These are phyloP conservation scores for Vireo altiloquus DNA, from an alignment of 2,113 vertebrate species.

Conservation along the genomic window DNA sequence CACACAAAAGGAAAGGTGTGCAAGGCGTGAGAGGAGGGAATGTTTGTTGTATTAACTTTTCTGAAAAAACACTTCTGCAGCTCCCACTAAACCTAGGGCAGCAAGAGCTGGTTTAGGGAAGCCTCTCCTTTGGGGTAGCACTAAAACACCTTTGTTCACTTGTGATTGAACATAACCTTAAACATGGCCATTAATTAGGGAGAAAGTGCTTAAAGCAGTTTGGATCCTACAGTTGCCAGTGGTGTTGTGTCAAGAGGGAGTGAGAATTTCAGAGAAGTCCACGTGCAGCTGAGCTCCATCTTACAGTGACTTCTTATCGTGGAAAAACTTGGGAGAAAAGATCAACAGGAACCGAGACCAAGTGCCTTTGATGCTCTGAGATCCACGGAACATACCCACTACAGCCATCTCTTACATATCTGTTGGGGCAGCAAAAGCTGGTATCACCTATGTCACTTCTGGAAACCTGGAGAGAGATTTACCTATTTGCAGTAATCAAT, in stretches of 20 bases:
- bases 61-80: not conserved
- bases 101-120: not conserved
- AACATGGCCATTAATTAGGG: not conserved
- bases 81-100: not conserved
- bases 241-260: too few species aligned
- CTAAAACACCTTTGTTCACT: not conserved
- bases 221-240: too few species aligned
- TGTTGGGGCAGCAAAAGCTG: not conserved
- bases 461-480: not conserved
- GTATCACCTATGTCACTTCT: not conserved
- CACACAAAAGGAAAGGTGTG: not conserved
- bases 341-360: too few species aligned
- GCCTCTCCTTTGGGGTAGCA: not conserved
- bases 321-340: too few species aligned
- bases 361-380: too few species aligned
- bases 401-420: rapidly evolving
- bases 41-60: not conserved
- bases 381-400: not conserved
- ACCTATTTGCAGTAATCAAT: not conserved
- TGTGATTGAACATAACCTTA: not conserved
- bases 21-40: not conserved
- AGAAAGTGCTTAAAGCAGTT: too few species aligned
- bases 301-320: too few species aligned
- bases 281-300: too few species aligned
- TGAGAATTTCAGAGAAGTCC: too few species aligned